These are phyloP conservation scores for Drosophila histrio DNA, from an alignment of 2,888 invertebrate species.

Conservation along the genomic window DNA sequence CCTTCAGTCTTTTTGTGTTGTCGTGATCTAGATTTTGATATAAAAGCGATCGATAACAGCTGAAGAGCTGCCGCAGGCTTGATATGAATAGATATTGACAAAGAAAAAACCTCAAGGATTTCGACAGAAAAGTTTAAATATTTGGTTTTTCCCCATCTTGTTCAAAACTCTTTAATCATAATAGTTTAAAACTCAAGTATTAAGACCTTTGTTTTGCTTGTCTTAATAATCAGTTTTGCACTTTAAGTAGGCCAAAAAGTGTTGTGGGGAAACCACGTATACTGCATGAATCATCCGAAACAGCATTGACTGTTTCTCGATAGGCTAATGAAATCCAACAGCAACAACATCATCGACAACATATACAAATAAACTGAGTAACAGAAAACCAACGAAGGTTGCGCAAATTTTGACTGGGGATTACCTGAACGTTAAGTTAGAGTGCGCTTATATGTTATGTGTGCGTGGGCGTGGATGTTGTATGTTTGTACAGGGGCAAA, in stretches of 20 bases:
- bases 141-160: conserved; percentile 45
- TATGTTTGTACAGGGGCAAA: conserved; percentile 13
- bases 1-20: background rate
- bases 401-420: conserved; percentile 62
- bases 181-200: conserved; percentile 15
- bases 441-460: conserved; percentile 40
- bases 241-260: conserved; percentile 66
- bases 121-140: conserved; percentile 25
- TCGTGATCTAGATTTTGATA: conserved; percentile 1
- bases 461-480: conserved; percentile 50
- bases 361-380: conserved; percentile 4
- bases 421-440: conserved; percentile 45
- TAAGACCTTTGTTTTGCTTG: conserved; percentile 15
- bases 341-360: conserved; percentile 5
- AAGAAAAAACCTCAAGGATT: conserved; percentile 43
- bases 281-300: conserved; percentile 52
- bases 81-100: background rate
- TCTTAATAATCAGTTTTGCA: conserved; percentile 42
- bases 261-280: conserved; percentile 60
- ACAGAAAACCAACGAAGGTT: conserved; percentile 55
- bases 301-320: conserved; percentile 49
- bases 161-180: conserved; percentile 15
- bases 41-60: background rate
- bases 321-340: conserved; percentile 24
- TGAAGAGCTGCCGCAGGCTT: background rate